Conservation (phyloP, 2,888 invertebrate genomes). For the Ennomos erosarius region DNA sequence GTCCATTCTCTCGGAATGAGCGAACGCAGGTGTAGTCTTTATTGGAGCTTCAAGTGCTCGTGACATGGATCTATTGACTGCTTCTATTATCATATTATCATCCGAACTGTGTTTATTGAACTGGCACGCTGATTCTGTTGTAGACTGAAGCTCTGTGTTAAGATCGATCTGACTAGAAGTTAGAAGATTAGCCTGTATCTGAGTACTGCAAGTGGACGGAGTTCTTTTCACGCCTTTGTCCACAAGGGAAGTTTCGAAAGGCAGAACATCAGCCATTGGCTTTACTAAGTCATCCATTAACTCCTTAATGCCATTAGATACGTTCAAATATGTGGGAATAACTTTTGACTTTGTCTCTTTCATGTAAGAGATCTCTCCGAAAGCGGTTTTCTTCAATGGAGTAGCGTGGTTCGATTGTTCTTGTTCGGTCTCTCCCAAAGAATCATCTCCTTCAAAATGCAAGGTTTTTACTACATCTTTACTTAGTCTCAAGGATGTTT, state of each 20-base stretch:
- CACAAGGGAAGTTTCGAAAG: constrained; percentile 44
- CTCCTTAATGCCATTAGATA: constrained; percentile 66
- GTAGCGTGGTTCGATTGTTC: constrained; percentile 42
- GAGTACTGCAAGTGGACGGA: constrained; percentile 57
- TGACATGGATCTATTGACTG: constrained; percentile 30
- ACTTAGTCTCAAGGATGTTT: constrained; percentile 51
- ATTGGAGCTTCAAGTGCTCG: constrained; percentile 34
- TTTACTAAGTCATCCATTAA: constrained; percentile 74
- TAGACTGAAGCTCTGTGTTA: constrained; percentile 45
- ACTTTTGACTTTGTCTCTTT: constrained; percentile 60
- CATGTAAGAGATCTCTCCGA: constrained; percentile 60
- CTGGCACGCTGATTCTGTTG: constrained; percentile 43
- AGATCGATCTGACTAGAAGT: constrained; percentile 74
- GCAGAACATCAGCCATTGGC: constrained; percentile 60
- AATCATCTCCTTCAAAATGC: constrained; percentile 69
- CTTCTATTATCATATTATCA: constrained; percentile 24
- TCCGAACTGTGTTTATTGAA: constrained; percentile 29
- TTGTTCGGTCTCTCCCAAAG: constrained; percentile 47
- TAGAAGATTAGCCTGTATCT: constrained; percentile 67
- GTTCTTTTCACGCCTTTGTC: constrained; percentile 33
- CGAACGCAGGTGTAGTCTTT: constrained; percentile 15
- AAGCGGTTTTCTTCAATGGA: constrained; percentile 64
- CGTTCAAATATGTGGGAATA: constrained; percentile 66
- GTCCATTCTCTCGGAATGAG: constrained; percentile 20
- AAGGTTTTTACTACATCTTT: constrained; percentile 71